Evolutionary conservation across 2,888 invertebrate genomes (phyloP).

Genomic region (Amiota mariae): DNA sequence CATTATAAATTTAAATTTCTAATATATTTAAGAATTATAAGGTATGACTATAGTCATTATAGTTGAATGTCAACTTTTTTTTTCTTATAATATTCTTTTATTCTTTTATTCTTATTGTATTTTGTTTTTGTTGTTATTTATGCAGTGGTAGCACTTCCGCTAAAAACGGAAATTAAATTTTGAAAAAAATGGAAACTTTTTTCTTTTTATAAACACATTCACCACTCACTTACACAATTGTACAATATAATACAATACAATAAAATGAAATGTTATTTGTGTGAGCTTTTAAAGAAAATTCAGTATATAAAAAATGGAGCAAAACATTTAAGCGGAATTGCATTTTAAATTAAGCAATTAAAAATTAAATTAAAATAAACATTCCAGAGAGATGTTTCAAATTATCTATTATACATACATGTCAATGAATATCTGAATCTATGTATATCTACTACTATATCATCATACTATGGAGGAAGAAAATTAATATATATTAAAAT

Average conservation of each 20-base stretch:
- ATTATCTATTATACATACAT: no score
- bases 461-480: no score
- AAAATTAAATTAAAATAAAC: not conserved
- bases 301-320: not conserved
- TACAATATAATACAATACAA: no score
- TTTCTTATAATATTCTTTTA: not conserved
- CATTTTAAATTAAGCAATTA: constrained; percentile 4
- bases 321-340: not conserved
- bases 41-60: no score
- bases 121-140: constrained; percentile 3
- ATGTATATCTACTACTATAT: no score
- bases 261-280: not conserved
- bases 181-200: constrained; percentile 3
- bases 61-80: not conserved
- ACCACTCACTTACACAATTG: no score
- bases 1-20: no score
- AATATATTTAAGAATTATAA: no score
- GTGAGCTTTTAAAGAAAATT: not conserved
- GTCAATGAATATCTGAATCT: no score
- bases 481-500: no score
- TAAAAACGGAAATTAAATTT: constrained; percentile 30
- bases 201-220: no score
- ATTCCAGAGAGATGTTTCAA: no score
- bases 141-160: constrained; percentile 20
- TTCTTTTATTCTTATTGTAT: not conserved